Percentiles rank a stretch among this genome's conserved stretches.
Evolutionary conservation across 1,140 invertebrate genomes (phyloP).

Genomic region (Apis florea): DNA sequence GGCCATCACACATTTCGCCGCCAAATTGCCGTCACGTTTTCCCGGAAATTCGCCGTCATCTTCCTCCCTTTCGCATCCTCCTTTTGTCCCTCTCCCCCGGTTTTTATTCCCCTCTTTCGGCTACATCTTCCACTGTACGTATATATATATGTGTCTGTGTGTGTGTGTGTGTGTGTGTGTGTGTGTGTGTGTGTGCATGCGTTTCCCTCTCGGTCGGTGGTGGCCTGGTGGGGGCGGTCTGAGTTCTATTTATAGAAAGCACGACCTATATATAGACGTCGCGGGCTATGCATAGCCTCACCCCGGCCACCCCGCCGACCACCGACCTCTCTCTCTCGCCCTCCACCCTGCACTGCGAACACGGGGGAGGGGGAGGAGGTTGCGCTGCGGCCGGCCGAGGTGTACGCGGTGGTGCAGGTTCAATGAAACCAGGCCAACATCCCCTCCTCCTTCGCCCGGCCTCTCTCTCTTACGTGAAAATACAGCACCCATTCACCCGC

Average conservation of each 20-base stretch:
- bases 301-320: slow-evolving; percentile 38
- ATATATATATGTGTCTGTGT: neutral
- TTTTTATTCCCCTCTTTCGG: neutral
- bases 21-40: slow-evolving; percentile 16
- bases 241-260: slow-evolving; percentile 78
- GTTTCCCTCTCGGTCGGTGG: slow-evolving; percentile 4
- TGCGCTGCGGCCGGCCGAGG: slow-evolving; percentile 38
- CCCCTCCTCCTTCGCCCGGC: slow-evolving; percentile 51
- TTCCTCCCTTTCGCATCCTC: neutral
- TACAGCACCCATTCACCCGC: slow-evolving; percentile 68
- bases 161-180: neutral
- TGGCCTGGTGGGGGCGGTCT: slow-evolving; percentile 39
- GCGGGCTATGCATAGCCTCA: slow-evolving; percentile 75
- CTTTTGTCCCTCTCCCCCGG: neutral
- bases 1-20: neutral
- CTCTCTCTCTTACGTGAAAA: slow-evolving; percentile 66
- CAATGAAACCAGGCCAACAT: slow-evolving; percentile 77
- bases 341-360: slow-evolving; percentile 55
- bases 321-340: neutral
- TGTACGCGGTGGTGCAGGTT: slow-evolving; percentile 68
- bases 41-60: slow-evolving; percentile 19
- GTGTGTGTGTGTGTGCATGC: neutral
- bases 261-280: slow-evolving; percentile 76
- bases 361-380: slow-evolving; percentile 28
- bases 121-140: neutral